Percentiles rank a stretch among this genome's conserved stretches.
Conservation (phyloP, 2,113 vertebrate genomes). For the Corvus hawaiiensis region DNA sequence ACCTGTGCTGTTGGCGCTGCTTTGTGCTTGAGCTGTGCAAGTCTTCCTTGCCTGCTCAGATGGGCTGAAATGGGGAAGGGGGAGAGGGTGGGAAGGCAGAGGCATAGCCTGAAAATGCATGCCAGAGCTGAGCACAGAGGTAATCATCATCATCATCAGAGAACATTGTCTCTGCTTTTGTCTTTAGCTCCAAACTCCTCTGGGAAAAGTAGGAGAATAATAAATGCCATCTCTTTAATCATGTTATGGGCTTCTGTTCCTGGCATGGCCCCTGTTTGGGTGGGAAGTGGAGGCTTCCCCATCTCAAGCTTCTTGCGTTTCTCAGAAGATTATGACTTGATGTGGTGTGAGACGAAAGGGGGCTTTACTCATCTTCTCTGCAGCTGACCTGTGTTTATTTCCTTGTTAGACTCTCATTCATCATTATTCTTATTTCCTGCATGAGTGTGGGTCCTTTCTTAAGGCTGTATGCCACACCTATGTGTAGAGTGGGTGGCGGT, state of each 20-base stretch:
- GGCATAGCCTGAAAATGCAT: not conserved
- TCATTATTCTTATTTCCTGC: not conserved
- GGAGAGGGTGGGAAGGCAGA: not conserved
- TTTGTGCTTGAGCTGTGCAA: not conserved
- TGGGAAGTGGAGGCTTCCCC: not conserved
- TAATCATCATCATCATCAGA: not conserved
- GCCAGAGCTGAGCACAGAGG: not conserved
- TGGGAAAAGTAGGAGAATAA: not conserved
- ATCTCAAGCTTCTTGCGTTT: not conserved
- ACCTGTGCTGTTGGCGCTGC: not conserved
- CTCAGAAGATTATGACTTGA: not conserved
- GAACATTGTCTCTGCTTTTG: not conserved
- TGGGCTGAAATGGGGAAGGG: not conserved
- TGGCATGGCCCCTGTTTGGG: accelerated
- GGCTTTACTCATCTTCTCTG: not conserved
- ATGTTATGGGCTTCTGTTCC: not conserved
- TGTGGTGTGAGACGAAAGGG: not conserved
- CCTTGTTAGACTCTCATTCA: not conserved
- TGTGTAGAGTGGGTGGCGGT: not conserved
- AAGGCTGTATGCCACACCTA: not conserved
- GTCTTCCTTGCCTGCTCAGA: not conserved
- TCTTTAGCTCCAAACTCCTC: not conserved
- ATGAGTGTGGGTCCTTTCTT: not conserved
- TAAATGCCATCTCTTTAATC: not conserved
- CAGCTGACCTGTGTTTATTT: not conserved